Percentiles rank a stretch among this genome's conserved stretches.
Evolutionary conservation across 2,888 invertebrate species (phyloP).

Genomic region (Nomada ruficornis): DNA sequence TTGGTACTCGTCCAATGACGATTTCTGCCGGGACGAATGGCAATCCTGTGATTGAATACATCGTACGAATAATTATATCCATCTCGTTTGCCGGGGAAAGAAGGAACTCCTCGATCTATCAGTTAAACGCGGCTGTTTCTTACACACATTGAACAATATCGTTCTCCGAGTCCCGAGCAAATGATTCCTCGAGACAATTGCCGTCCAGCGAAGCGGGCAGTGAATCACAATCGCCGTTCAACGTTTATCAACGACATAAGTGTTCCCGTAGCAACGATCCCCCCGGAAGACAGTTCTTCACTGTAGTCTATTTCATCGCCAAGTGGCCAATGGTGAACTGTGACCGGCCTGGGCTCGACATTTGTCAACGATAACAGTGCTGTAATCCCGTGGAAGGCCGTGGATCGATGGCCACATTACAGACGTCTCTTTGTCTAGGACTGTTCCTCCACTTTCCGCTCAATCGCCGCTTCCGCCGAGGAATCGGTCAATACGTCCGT

Average conservation of each 20-base stretch:
- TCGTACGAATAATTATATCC: no score
- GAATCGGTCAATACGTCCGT: constrained; percentile 51
- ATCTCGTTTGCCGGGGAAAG: no score
- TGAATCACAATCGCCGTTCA: background rate
- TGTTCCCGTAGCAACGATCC: background rate
- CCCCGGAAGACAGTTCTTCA: background rate
- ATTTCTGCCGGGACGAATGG: background rate
- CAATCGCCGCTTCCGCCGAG: constrained; percentile 39
- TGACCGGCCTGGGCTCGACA: background rate
- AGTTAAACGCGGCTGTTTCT: no score
- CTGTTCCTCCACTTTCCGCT: constrained; percentile 42
- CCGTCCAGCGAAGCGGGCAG: background rate
- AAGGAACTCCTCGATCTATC: no score
- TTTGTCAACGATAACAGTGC: constrained; percentile 15
- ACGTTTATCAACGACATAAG: constrained; percentile 1
- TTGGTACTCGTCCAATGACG: background rate
- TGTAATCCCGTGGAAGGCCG: constrained; percentile 21
- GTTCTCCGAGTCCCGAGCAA: background rate
- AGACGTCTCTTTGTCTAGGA: constrained; percentile 4
- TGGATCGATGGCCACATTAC: constrained; percentile 30
- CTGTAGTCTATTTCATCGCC: background rate
- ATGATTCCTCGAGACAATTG: background rate
- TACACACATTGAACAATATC: background rate
- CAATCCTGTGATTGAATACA: no score
- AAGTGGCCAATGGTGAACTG: background rate